Conservation (phyloP, 2,113 vertebrate genomes). For the Oceanites oceanicus region DNA sequence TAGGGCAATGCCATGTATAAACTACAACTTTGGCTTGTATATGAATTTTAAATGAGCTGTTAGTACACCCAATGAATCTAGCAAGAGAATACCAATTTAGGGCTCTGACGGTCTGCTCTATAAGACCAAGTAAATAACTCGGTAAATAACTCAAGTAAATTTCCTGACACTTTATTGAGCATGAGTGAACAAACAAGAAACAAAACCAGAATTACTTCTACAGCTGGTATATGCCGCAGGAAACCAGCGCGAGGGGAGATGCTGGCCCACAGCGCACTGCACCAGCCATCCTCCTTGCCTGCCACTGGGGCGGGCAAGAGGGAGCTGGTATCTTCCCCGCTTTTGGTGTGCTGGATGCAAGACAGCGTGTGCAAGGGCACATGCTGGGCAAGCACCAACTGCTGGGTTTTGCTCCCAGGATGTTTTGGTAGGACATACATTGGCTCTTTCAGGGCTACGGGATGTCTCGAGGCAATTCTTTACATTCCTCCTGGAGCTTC, state of each 20-base stretch:
- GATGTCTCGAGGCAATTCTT: background rate
- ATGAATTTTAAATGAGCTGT: background rate
- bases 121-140: background rate
- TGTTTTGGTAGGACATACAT: background rate
- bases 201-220: background rate
- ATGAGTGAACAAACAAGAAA: background rate
- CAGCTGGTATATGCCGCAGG: background rate
- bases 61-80: background rate
- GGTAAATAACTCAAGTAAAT: slow-evolving; percentile 1
- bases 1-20: background rate
- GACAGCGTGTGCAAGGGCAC: background rate
- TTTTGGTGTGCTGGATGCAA: background rate
- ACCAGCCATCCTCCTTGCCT: background rate
- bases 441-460: background rate
- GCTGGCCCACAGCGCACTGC: rapidly evolving
- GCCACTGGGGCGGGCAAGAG: background rate
- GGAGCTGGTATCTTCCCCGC: background rate
- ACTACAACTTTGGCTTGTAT: background rate
- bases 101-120: background rate
- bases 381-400: background rate
- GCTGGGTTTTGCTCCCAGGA: background rate
- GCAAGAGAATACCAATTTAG: background rate
- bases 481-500: background rate
- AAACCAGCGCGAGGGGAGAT: background rate
- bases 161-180: slow-evolving; percentile 4